Base-by-base conservation (phyloP, 2,888 invertebrate genomes). In the Argyresthia albistria region DNA sequence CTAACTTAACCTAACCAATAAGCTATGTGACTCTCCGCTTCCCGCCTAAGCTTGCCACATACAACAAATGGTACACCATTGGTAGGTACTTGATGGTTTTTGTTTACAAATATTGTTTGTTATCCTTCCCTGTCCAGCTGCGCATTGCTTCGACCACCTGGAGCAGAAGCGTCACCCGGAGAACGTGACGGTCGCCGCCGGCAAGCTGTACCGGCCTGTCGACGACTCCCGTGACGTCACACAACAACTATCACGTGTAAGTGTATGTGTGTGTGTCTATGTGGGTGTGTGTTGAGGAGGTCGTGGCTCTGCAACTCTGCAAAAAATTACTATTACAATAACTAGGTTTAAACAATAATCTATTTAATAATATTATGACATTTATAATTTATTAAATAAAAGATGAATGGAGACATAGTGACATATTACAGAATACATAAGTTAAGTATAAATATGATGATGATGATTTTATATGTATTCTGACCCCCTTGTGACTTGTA, bases 61-160 rank as follows among this genome's bases (percentile, higher is more conserved):
- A n/a, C n/a, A n/a, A n/a, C n/a, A n/a, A n/a, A n/a, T n/a, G n/a
- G n/a, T n/a, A n/a, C n/a, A n/a, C n/a, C 16, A 14, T 7, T 11
- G 8, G 16, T 11, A 4, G 37, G 1, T 47, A 35, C 46, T 16
- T 16, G 4, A n/a, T 46, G 10, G 9, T 10, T 46, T 12, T 15
- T 12, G 10, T 35, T 35, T 45, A 12, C 10, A 39, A 9, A 14
- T 10, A 8, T 11, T 45, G 7, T 43, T n/a, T 35, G 43, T 12
- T 9, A 11, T 12, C 11, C 42, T 43, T 45, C 8, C 45, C 43
- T 60, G 49, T n/a, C n/a, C 55, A 62, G 84, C 86, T 42, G 84
- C 73, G 1, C 81, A 87, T 55, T 87, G 86, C 59, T 65, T 73
- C 12, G 65, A 70, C 11, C 48, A 51, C 15, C 14, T 10, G 3